phyloP scores from a whole-genome alignment of 2,113 vertebrate species.

The Plotosus lineatus region DNA sequence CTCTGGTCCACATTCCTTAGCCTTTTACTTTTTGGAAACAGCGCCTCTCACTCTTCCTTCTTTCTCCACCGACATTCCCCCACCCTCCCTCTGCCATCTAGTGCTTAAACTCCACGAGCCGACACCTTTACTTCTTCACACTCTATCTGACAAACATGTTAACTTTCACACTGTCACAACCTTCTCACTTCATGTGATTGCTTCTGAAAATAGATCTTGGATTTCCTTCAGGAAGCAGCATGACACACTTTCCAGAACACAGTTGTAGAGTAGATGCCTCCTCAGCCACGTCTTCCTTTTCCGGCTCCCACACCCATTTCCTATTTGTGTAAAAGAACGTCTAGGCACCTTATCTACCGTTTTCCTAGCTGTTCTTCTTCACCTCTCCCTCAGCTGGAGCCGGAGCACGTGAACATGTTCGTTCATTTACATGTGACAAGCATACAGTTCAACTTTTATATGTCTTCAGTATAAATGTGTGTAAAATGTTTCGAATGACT shows the following conservation, averaged over 20 bases:
- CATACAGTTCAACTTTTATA: neutral
- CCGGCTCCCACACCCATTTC: neutral
- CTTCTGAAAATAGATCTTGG: conserved; percentile 13
- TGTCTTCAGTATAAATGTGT: conserved; percentile 8
- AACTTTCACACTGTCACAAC: conserved; percentile 21
- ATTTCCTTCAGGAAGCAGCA: neutral
- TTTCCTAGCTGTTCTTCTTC: conserved; percentile 14
- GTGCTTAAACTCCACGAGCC: conserved; percentile 58
- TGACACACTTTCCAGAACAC: conserved; percentile 8
- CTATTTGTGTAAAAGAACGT: conserved; percentile 24
- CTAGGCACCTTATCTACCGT: conserved; percentile 9
- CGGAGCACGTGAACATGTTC: conserved; percentile 18
- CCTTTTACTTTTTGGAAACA: conserved; percentile 61
- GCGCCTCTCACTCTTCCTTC: conserved; percentile 55
- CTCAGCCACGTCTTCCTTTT: neutral
- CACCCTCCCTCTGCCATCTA: conserved; percentile 62
- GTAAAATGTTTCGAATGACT: neutral
- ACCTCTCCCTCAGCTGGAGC: neutral
- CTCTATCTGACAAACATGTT: conserved; percentile 9
- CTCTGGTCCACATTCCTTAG: conserved; percentile 71
- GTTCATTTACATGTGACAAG: neutral
- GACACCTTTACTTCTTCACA: conserved; percentile 56
- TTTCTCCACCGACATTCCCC: conserved; percentile 53
- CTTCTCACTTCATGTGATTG: conserved; percentile 13
- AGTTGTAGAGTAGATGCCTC: neutral